These are phyloP conservation scores for Amphilophus citrinellus DNA, from an alignment of 2,113 vertebrate species.

Conservation along the genomic window DNA sequence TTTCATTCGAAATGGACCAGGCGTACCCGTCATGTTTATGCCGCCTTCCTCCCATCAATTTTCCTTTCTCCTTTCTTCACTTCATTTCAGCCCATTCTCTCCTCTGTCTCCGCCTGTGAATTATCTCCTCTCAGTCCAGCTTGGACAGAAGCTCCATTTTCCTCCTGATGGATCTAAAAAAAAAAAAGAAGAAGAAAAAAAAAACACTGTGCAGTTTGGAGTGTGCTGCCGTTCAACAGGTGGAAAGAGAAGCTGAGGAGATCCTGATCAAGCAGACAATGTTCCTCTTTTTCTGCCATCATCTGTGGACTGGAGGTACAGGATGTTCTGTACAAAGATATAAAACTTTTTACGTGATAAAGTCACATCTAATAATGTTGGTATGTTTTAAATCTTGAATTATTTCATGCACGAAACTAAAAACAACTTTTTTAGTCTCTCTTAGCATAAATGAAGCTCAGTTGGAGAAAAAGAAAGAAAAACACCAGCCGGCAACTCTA, in stretches of 20 bases:
- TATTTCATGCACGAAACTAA: not conserved
- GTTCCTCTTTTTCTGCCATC: constrained; percentile 17
- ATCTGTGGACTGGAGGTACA: constrained; percentile 1
- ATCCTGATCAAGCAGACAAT: constrained; percentile 37
- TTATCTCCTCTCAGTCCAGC: constrained; percentile 55
- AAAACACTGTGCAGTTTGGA: constrained; percentile 1
- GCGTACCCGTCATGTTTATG: constrained; percentile 70
- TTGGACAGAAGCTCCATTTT: constrained; percentile 65
- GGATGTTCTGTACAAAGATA: constrained; percentile 15
- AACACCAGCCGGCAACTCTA: not conserved
- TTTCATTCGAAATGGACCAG: constrained; percentile 76
- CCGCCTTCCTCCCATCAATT: constrained; percentile 65
- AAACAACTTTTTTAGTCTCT: not conserved
- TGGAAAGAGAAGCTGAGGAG: constrained; percentile 30
- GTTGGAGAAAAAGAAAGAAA: not conserved
- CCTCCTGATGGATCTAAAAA: constrained; percentile 38
- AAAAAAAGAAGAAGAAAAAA: not conserved
- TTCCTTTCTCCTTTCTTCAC: constrained; percentile 49
- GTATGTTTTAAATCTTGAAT: not conserved
- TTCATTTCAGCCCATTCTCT: constrained; percentile 50
- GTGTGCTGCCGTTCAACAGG: not conserved
- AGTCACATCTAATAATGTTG: not conserved
- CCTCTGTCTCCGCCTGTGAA: constrained; percentile 66
- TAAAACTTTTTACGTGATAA: not conserved
- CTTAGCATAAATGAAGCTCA: not conserved